Evolutionary conservation across 2,888 invertebrate species (phyloP).

Genomic region (Polyploca ridens): DNA sequence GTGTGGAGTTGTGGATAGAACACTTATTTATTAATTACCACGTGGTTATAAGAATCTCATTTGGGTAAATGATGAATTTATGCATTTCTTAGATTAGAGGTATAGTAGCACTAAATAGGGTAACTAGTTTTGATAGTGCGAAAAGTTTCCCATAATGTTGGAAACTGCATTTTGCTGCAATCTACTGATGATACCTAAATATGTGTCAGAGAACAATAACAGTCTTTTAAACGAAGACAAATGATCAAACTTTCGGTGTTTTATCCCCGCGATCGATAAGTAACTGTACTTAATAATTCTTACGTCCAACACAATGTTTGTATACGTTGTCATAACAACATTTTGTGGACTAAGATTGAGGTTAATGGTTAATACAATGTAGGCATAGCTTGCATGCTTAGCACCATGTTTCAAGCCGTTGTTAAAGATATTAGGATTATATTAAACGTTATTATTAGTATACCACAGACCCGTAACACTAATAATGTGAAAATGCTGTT

Average conservation of each 20-base stretch:
- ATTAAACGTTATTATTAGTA: too few relatives aligned
- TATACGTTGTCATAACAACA: conserved; percentile 16
- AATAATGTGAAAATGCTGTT: too few relatives aligned
- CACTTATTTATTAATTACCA: neutral
- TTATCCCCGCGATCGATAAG: conserved; percentile 5
- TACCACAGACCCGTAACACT: too few relatives aligned
- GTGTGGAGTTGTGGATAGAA: neutral
- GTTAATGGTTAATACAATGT: conserved; percentile 22
- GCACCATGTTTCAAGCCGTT: neutral
- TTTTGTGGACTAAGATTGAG: conserved; percentile 25
- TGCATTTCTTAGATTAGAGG: too few relatives aligned
- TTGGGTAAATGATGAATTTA: neutral
- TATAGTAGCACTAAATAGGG: neutral
- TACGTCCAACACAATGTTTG: conserved; percentile 10
- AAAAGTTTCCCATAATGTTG: too few relatives aligned
- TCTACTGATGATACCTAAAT: too few relatives aligned
- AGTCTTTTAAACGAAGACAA: neutral
- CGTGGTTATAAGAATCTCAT: neutral
- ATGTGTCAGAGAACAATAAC: neutral
- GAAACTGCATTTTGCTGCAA: too few relatives aligned
- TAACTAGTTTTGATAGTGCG: neutral
- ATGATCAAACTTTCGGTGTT: neutral
- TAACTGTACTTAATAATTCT: conserved; percentile 4
- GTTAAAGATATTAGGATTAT: too few relatives aligned
- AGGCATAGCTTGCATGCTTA: neutral